Base-by-base conservation (phyloP, 2,113 vertebrate genomes). In the Gavia stellata region DNA sequence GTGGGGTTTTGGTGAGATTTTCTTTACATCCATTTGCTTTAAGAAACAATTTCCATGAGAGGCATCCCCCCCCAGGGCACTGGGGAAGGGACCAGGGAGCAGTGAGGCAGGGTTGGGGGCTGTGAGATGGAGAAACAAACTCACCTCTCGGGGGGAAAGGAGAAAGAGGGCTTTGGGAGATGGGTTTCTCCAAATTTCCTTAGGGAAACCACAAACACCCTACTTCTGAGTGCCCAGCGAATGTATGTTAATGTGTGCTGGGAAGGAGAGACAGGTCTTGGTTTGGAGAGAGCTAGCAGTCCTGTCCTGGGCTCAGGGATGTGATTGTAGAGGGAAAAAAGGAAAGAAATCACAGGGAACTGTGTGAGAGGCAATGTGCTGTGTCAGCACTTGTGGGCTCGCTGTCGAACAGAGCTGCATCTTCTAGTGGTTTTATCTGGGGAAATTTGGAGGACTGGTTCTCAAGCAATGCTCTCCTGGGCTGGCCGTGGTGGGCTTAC, bases 351-450 rank as follows among this genome's bases (percentile, higher is more conserved):
- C n/a, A 3, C 38, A 23, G 61, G 61, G 61, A 90, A 3, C 52
- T 66, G 38, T 3, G 7, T 31, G 88, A 92, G 88, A 68, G 36
- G 36, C 78, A 44, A 1, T 3, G 36, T 62, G 81, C 81, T 70
- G 82, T 82, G 56, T 82, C 88, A 94, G 93, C 75, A 63, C 61
- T 68, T 59, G 79, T 68, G 86, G 86, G 24, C 56, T 90, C 19
- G 0, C 65, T 40, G 38, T 67, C 6, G 0, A 29, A 36, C 36
- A 75, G 67, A n/a, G 56, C 28, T 52, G 71, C 28, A 20, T 40
- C 58, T 91, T 74, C 24, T 10, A 2, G 83, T 68, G 92, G 83
- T 86, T 96, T 86, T n/a, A 21, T 68, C 62, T 42, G 67, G 88
- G 80, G 71, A 34, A 86, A 55, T 86, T 19, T 44, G 71, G 56